Conservation (phyloP, 2,113 vertebrate species). For the Pleuronectes platessa region DNA sequence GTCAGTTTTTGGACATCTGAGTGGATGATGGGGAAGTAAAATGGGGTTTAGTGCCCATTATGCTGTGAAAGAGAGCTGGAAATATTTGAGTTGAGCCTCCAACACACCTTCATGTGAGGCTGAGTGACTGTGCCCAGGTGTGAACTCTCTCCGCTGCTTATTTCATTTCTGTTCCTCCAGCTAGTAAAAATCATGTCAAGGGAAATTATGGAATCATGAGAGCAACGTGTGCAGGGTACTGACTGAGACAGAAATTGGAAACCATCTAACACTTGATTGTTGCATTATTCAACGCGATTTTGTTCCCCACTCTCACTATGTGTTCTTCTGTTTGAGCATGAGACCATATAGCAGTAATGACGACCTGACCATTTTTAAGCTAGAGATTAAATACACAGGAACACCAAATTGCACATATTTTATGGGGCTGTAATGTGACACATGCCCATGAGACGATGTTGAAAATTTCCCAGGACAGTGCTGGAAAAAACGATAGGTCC, state of each 20-base stretch:
- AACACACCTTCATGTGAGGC: slow-evolving; percentile 17
- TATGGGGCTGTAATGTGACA: slow-evolving; percentile 28
- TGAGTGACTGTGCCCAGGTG: not conserved
- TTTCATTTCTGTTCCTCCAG: slow-evolving; percentile 36
- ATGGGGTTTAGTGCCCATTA: slow-evolving; percentile 19
- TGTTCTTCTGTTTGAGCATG: not conserved
- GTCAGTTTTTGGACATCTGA: not conserved
- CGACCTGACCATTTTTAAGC: slow-evolving; percentile 6
- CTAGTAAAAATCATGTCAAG: slow-evolving; percentile 65
- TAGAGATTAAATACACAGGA: not conserved
- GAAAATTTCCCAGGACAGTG: slow-evolving; percentile 42
- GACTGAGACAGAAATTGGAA: slow-evolving; percentile 54
- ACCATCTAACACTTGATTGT: slow-evolving; percentile 32
- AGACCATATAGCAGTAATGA: not conserved
- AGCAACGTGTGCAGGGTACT: slow-evolving; percentile 52
- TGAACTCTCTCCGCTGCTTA: slow-evolving; percentile 41
- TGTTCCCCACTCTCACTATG: not conserved
- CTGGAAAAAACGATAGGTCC: slow-evolving; percentile 8
- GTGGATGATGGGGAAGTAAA: slow-evolving; percentile 1
- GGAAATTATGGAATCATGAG: slow-evolving; percentile 62
- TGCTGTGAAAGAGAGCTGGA: slow-evolving; percentile 8
- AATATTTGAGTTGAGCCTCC: slow-evolving; percentile 19
- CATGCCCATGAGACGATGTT: slow-evolving; percentile 7
- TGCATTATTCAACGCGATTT: slow-evolving; percentile 45
- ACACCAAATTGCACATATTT: slow-evolving; percentile 20